A percentile compares a stretch with the other conserved stretches of the same genome.
phyloP scores from a whole-genome alignment of 2,888 invertebrate genomes.

The Melipona bicolor region DNA sequence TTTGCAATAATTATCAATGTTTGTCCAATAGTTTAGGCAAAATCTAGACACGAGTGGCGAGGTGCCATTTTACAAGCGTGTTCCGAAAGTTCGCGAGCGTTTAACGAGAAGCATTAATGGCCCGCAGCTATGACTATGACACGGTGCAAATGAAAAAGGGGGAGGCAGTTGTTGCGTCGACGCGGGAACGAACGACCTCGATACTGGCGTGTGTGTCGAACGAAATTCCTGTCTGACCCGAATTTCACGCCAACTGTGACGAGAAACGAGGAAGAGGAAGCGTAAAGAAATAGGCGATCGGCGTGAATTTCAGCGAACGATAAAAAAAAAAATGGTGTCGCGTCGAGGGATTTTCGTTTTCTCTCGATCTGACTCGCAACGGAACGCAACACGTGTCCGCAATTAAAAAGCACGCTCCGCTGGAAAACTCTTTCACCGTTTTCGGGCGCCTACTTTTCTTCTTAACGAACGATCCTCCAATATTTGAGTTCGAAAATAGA shows the following conservation, averaged over 20 bases:
- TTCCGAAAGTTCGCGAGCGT: too few relatives aligned
- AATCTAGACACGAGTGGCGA: background rate
- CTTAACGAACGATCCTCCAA: background rate
- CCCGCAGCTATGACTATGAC: background rate
- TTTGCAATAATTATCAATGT: background rate
- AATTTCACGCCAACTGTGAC: conserved; percentile 32
- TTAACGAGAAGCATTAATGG: conserved; percentile 10
- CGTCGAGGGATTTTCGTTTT: conserved; percentile 13
- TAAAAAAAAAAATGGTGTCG: conserved; percentile 8
- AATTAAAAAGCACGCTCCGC: conserved; percentile 1
- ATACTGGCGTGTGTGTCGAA: conserved; percentile 10
- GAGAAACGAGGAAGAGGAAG: background rate
- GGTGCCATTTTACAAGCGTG: background rate
- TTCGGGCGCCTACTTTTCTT: background rate
- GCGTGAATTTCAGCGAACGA: conserved; percentile 12
- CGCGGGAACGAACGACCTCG: conserved; percentile 48
- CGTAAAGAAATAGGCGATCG: background rate
- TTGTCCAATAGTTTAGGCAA: background rate
- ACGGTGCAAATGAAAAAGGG: conserved; percentile 24
- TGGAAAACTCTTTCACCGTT: background rate
- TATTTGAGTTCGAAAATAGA: too few relatives aligned
- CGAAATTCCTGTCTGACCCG: conserved; percentile 43
- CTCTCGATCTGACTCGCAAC: background rate
- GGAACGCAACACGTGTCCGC: conserved; percentile 50
- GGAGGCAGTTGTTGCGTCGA: conserved; percentile 32